A percentile compares a stretch with the other conserved stretches of the same genome.
phyloP scores from a whole-genome alignment of 2,113 vertebrate genomes.

The Cyanoramphus novaezelandiae region DNA sequence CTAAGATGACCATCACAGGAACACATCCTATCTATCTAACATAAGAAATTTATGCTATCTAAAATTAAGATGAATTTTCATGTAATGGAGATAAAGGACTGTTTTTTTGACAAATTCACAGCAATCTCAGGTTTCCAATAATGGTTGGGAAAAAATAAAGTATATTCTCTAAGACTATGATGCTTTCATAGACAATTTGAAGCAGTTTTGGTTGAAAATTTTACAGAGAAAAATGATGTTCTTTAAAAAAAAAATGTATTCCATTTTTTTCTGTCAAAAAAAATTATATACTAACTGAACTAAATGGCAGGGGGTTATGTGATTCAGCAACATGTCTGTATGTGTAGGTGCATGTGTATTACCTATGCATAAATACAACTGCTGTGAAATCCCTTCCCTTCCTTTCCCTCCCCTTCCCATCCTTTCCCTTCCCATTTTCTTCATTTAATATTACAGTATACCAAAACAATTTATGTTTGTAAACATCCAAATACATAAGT shows the following conservation, averaged over 20 bases:
- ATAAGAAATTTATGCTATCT: neutral
- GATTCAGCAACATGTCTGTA: neutral
- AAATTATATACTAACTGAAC: neutral
- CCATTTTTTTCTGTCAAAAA: neutral
- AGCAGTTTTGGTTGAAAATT: neutral
- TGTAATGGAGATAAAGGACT: neutral
- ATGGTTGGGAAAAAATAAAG: neutral
- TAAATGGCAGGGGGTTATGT: neutral
- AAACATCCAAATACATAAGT: neutral
- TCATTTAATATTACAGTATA: neutral
- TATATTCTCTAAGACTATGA: neutral
- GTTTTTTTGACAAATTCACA: neutral
- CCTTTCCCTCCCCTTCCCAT: no score
- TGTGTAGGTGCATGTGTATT: neutral
- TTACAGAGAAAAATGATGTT: neutral
- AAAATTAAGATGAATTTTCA: neutral
- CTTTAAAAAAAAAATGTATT: neutral
- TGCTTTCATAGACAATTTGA: neutral
- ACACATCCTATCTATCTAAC: neutral
- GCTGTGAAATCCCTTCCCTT: neutral
- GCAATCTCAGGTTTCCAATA: neutral
- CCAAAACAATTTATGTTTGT: neutral
- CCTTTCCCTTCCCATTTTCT: neutral
- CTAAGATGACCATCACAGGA: neutral
- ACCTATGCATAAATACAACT: neutral